A percentile compares a stretch with the other conserved stretches of the same genome.
phyloP scores from a whole-genome alignment of 2,113 vertebrate genomes.

The Suricata suricatta region DNA sequence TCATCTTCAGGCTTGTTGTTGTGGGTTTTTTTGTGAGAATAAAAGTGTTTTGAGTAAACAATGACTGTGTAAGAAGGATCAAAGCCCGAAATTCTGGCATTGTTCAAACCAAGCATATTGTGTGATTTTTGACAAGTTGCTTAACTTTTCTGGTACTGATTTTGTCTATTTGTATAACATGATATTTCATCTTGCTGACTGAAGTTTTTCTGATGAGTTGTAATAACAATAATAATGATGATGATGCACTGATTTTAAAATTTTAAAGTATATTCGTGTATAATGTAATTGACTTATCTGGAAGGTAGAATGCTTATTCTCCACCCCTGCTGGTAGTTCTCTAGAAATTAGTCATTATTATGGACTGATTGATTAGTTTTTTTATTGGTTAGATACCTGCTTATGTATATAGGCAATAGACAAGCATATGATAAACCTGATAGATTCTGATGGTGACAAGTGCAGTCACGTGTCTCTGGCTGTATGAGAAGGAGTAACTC shows the following conservation, averaged over 20 bases:
- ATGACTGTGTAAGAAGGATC: neutral
- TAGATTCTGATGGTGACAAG: neutral
- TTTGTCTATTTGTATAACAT: neutral
- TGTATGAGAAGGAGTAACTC: neutral
- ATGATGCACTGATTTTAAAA: neutral
- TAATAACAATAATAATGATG: neutral
- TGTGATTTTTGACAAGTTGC: neutral
- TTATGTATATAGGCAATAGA: neutral
- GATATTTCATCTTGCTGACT: neutral
- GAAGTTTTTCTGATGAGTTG: neutral
- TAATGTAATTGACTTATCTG: neutral
- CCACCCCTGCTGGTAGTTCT: neutral
- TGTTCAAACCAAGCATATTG: neutral
- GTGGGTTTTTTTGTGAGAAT: neutral
- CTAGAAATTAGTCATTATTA: neutral
- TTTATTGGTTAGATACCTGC: neutral
- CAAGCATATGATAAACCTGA: neutral
- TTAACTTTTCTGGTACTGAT: neutral
- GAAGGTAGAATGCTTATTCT: neutral
- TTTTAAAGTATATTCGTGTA: neutral
- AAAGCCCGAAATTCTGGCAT: neutral
- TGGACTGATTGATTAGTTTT: neutral
- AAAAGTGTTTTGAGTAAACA: neutral
- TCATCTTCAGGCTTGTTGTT: neutral
- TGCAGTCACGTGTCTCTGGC: accelerated